Conservation (phyloP, 2,113 vertebrate species). For the Pavo muticus region DNA sequence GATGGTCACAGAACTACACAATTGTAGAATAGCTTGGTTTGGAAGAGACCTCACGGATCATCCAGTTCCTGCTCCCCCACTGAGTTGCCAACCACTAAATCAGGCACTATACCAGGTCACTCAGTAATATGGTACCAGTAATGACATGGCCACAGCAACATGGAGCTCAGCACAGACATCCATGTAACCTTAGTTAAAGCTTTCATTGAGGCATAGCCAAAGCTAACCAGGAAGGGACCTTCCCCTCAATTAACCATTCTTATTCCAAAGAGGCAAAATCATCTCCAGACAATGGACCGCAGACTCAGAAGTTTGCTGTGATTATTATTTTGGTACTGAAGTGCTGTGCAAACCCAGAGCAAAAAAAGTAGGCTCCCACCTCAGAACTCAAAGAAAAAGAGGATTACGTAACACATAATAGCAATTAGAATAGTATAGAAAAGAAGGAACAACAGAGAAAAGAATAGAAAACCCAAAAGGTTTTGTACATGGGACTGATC, state of each 20-base stretch:
- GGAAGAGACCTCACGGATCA: too few species aligned
- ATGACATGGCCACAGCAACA: rapidly evolving
- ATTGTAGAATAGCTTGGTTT: too few species aligned
- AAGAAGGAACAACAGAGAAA: neutral
- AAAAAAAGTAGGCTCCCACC: neutral
- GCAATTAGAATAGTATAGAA: neutral
- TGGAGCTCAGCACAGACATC: rapidly evolving
- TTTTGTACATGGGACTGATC: neutral
- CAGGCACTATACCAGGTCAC: too few species aligned
- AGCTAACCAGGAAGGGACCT: neutral
- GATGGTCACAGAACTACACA: neutral
- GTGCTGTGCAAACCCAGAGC: neutral
- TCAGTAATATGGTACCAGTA: neutral
- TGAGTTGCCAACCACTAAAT: too few species aligned
- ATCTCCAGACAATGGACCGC: neutral
- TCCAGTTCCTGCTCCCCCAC: too few species aligned
- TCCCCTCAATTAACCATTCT: neutral
- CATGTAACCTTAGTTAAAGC: neutral
- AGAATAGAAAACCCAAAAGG: neutral
- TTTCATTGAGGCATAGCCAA: neutral
- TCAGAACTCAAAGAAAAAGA: neutral
- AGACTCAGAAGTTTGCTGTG: neutral
- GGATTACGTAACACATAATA: neutral
- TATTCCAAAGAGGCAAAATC: neutral
- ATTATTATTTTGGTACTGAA: neutral